These are phyloP conservation scores for Xenopus tropicalis DNA, from an alignment of 2,113 vertebrate genomes.

Conservation along the genomic window UCB_Xtro_10.0 CM004444.2:138190001-138190500, in stretches of 20 bases:
- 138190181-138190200: constrained; percentile 69
- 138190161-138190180: constrained; percentile 62
- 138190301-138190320: constrained; percentile 64
- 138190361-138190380: not conserved
- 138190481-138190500: too few species aligned
- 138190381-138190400: not conserved
- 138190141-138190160: constrained; percentile 36
- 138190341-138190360: constrained; percentile 2
- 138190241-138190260: constrained; percentile 65
- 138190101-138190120: constrained; percentile 13
- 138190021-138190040: constrained; percentile 19
- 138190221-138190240: constrained; percentile 47
- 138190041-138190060: not conserved
- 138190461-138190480: too few species aligned
- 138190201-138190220: constrained; percentile 57
- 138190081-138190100: not conserved
- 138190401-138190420: not conserved
- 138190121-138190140: constrained; percentile 5
- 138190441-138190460: too few species aligned
- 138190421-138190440: not conserved
- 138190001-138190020: constrained; percentile 17
- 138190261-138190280: constrained; percentile 68
- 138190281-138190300: constrained; percentile 64
- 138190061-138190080: constrained; percentile 3
- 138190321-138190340: constrained; percentile 58